Base-by-base conservation (phyloP, 2,113 vertebrate species). In the Malurus alboscapulatus region DNA sequence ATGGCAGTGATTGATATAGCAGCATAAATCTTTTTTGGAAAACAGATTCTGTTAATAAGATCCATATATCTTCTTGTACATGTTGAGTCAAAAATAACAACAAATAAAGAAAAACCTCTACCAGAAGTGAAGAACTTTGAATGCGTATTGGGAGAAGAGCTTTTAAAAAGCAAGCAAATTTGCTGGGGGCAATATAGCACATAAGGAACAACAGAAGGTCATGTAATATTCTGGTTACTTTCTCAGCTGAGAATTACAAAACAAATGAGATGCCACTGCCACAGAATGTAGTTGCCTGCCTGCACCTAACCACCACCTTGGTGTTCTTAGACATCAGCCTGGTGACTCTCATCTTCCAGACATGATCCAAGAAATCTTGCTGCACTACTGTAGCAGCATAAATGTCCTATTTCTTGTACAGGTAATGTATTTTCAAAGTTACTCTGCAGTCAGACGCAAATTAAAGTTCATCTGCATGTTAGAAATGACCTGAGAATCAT, bases 41-140 rank as follows among this genome's bases (percentile, higher is more conserved):
- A 95, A 54, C 3, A 26, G 30, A 12, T 40, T 84, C 44, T 21
- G 29, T 73, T 91, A 91, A 85, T 84, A 93, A 85, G 54, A 75
- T 24, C 71, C 74, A 87, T 93, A 94, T 94, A 96, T 93, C 74
- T 79, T 89, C 44, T 44, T 87, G 53, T 36, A 76, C 17, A n/a
- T 20, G 54, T 27, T 17, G 42, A 87, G 17, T 24, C 77, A 86
- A 81, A 87, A 78, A 26, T 5, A 16, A 3, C 26, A 36, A 44
- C 16, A 76, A 72, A 21, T 7, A 80, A 40, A 42, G 25, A 22
- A 34, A 72, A 72, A 44, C 25, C 68, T 50, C 45, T 78, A 72
- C 38, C 22, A 82, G 47, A 78, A 79, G 10, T 27, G 45, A 87
- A 82, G 17, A 44, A 61, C 58, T 93, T 87, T 68, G 30, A 47